phyloP scores from a whole-genome alignment of 2,113 vertebrate species.

The Muscicapa adusta region DNA sequence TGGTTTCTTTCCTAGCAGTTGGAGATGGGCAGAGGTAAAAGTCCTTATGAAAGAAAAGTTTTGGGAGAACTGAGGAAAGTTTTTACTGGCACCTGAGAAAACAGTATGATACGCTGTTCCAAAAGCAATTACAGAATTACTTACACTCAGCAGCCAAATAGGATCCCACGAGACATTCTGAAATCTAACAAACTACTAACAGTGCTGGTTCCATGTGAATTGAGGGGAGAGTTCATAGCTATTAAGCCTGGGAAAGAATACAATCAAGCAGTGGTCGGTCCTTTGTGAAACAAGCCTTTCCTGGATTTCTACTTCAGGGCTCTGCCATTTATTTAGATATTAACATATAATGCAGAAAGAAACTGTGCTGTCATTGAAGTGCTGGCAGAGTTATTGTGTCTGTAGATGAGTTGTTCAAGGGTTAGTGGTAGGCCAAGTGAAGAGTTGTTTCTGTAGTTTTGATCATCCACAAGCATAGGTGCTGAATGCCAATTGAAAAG shows the following conservation, averaged over 20 bases:
- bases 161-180: neutral
- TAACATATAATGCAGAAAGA: neutral
- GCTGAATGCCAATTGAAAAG: neutral
- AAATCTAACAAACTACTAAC: neutral
- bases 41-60: neutral
- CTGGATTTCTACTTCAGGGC: neutral
- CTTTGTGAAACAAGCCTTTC: neutral
- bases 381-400: neutral
- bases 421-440: neutral
- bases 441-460: neutral
- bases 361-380: neutral
- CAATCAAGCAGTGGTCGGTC: neutral
- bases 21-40: neutral
- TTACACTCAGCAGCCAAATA: neutral
- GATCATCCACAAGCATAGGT: neutral
- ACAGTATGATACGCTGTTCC: neutral
- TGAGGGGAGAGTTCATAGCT: neutral
- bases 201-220: neutral
- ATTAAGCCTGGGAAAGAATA: constrained; percentile 1
- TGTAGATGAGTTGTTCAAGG: neutral
- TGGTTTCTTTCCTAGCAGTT: neutral
- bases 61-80: neutral
- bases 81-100: constrained; percentile 37
- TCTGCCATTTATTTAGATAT: neutral
- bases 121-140: neutral